phyloP scores from a whole-genome alignment of 30 jellyfish, hydroid and myxozoan genomes.

The Rhopilema esculentum region DNA sequence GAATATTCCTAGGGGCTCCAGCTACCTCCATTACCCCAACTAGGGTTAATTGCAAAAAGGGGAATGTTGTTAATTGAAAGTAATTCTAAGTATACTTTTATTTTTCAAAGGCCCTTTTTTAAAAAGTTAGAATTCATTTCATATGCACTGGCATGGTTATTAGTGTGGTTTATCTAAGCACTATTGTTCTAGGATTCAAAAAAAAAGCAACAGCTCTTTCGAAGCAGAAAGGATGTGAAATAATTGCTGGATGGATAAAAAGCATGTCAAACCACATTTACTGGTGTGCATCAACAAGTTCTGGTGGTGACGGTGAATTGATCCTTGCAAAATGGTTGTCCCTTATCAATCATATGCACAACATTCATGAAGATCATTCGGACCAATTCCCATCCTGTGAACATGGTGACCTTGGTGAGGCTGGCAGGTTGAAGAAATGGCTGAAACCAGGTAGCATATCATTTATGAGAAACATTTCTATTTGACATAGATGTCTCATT shows the following conservation, averaged over 20 bases:
- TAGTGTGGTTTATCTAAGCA: neutral
- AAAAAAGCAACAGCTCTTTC: conserved; percentile 31
- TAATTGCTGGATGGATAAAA: neutral
- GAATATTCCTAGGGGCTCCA: neutral
- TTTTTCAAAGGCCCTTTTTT: neutral
- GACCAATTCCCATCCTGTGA: conserved; percentile 11
- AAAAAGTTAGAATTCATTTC: neutral
- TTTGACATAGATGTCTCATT: neutral
- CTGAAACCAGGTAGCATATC: conserved; percentile 1
- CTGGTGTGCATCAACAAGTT: conserved; percentile 15
- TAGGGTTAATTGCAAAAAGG: neutral
- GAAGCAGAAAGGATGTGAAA: conserved; percentile 1
- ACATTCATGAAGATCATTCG: neutral
- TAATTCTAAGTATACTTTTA: neutral
- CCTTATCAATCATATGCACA: conserved; percentile 4
- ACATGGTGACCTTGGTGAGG: conserved; percentile 9
- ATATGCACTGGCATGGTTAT: neutral
- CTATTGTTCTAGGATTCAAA: conserved; percentile 8
- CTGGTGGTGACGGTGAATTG: conserved; percentile 11
- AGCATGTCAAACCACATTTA: conserved; percentile 16
- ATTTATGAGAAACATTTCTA: neutral
- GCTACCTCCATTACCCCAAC: neutral
- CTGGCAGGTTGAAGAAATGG: conserved; percentile 24
- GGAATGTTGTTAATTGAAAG: neutral
- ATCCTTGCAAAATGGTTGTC: conserved; percentile 4